Percentiles rank a stretch among this genome's conserved stretches.
Conservation (phyloP, 2,113 vertebrate species). For the Onychorhynchus coronatus region DNA sequence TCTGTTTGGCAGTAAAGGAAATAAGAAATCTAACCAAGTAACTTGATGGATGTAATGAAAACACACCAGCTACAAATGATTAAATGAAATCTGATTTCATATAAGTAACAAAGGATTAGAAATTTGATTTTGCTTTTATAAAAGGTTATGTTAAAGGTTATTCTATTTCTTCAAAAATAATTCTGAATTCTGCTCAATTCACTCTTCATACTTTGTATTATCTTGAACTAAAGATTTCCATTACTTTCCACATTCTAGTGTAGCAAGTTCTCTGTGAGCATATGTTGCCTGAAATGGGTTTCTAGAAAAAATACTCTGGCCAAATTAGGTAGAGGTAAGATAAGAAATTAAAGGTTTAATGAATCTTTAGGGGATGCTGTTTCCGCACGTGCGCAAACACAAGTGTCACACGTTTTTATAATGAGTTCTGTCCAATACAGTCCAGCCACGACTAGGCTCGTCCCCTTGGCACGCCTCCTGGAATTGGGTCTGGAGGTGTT, state of each 20-base stretch:
- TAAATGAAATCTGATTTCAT: constrained; percentile 13
- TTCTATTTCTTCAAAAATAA: neutral
- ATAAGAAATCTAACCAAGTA: neutral
- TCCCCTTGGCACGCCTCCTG: too few species aligned
- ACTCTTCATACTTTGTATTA: neutral
- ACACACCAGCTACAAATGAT: neutral
- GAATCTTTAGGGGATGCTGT: too few species aligned
- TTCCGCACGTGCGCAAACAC: too few species aligned
- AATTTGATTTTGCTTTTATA: neutral
- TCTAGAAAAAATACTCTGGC: too few species aligned
- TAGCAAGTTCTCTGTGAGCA: neutral
- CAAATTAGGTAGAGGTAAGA: too few species aligned
- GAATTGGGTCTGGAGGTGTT: too few species aligned
- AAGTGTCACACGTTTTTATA: too few species aligned
- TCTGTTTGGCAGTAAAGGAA: neutral
- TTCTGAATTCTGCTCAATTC: neutral
- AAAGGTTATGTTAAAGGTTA: constrained; percentile 30
- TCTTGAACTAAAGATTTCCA: neutral
- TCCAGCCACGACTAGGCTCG: too few species aligned
- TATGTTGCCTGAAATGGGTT: too few species aligned
- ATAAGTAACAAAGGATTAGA: neutral
- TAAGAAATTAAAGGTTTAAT: too few species aligned
- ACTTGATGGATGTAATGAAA: neutral
- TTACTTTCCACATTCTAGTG: neutral
- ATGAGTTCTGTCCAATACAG: too few species aligned